Conservation (phyloP, 2,888 invertebrate species). For the Therioaphis trifolii region DNA sequence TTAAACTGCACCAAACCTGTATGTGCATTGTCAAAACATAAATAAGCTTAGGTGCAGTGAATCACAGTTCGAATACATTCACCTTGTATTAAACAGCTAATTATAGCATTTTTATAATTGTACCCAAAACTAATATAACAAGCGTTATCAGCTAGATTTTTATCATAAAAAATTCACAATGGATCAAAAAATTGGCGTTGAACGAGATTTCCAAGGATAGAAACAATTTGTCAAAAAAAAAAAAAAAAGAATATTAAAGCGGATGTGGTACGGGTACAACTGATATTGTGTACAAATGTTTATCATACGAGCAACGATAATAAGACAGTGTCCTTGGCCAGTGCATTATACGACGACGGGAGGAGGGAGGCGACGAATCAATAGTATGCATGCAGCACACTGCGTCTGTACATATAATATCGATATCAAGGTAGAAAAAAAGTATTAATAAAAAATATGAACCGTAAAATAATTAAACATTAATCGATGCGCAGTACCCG, state of each 20-base stretch:
- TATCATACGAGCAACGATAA: conserved; percentile 10
- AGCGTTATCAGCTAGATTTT: no score
- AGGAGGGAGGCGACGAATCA: conserved; percentile 25
- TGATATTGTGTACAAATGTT: not conserved
- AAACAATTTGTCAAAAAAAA: no score
- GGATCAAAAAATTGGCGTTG: not conserved
- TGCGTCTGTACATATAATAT: no score
- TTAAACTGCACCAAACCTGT: no score
- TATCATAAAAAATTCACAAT: no score
- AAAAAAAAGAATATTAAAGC: not conserved
- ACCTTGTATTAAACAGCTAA: no score
- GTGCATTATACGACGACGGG: conserved; percentile 21
- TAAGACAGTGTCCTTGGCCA: conserved; percentile 41
- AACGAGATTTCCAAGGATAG: conserved; percentile 28
- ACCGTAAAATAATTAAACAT: conserved; percentile 15
- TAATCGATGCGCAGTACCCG: not conserved
- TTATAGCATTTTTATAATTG: no score
- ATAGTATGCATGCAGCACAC: not conserved
- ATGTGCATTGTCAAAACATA: no score
- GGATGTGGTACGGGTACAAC: not conserved
- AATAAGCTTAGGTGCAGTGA: no score
- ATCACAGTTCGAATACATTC: no score
- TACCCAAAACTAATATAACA: no score
- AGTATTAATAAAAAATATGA: not conserved
- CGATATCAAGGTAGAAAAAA: conserved; percentile 38